Percentiles rank a stretch among this genome's conserved stretches.
These are phyloP conservation scores for Neomonachus schauinslandi DNA, from an alignment of 2,113 vertebrate species.

Conservation along the genomic window DNA sequence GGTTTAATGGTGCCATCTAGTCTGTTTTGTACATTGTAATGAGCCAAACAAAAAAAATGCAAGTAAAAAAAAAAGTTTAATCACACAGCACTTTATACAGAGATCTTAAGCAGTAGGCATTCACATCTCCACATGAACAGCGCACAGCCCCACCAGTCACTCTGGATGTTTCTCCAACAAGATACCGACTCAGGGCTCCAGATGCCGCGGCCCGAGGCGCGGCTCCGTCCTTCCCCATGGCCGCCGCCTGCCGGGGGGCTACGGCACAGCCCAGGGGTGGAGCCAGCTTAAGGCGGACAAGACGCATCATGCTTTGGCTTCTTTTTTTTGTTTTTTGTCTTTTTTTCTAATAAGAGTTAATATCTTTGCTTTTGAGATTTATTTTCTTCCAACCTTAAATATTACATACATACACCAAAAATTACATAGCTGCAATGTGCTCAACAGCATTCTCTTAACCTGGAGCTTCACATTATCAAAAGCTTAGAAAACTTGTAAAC, in stretches of 20 bases:
- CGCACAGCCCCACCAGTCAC: constrained; percentile 80
- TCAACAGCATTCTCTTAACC: constrained; percentile 83
- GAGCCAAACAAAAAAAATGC: constrained; percentile 87
- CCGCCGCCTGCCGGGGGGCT: constrained; percentile 79
- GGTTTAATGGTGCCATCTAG: constrained; percentile 87
- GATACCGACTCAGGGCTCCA: constrained; percentile 92
- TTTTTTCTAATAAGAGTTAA: constrained; percentile 79
- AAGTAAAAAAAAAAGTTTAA: constrained; percentile 89
- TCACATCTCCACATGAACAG: constrained; percentile 89
- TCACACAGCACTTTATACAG: constrained; percentile 94
- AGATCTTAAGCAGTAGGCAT: constrained; percentile 90
- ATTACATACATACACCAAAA: constrained; percentile 92
- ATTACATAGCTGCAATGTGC: constrained; percentile 88
- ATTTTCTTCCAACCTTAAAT: constrained; percentile 87
- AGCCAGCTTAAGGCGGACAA: constrained; percentile 93
- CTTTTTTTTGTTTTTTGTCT: constrained; percentile 77
- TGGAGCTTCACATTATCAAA: constrained; percentile 93
- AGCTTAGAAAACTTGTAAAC: constrained; percentile 89
- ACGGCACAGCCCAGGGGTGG: constrained; percentile 90
- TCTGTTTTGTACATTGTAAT: constrained; percentile 85
- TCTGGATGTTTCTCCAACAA: constrained; percentile 83
- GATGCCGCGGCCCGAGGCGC: constrained; percentile 83
- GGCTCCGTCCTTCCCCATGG: constrained; percentile 76
- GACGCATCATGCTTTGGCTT: constrained; percentile 98
- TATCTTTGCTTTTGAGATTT: constrained; percentile 82